A percentile compares a stretch with the other conserved stretches of the same genome.
Evolutionary conservation across 2,113 vertebrate species (phyloP).

Genomic region (Narcine bancroftii): DNA sequence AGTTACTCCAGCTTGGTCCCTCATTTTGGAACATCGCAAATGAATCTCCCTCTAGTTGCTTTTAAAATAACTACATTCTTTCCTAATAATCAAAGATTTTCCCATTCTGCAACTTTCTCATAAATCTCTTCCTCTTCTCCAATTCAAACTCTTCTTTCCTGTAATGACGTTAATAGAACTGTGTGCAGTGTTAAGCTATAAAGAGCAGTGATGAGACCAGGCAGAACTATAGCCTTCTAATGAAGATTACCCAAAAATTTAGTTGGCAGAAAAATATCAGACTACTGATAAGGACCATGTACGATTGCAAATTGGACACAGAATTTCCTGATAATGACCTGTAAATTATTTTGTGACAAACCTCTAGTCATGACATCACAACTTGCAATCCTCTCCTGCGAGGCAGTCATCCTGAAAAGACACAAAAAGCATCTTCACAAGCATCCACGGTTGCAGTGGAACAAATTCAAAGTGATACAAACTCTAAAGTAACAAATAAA

Average conservation of each 20-base stretch:
- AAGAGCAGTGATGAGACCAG: background rate
- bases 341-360: background rate
- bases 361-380: background rate
- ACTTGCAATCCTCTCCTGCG: background rate
- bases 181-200: too few species aligned
- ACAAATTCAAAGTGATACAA: background rate
- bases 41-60: too few species aligned
- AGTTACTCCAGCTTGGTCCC: too few species aligned
- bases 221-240: background rate
- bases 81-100: too few species aligned
- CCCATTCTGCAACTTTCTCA: too few species aligned
- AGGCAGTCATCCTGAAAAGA: background rate
- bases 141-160: too few species aligned
- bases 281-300: background rate
- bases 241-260: background rate
- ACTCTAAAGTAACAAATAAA: background rate
- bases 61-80: too few species aligned
- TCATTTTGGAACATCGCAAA: too few species aligned
- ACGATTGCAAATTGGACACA: background rate
- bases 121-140: too few species aligned
- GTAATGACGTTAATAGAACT: too few species aligned
- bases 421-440: background rate
- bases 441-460: background rate
- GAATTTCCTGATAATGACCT: constrained; percentile 17
- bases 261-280: background rate